Base-by-base conservation (phyloP, 2,888 invertebrate species). In the Orthonychiurus folsomi region DNA sequence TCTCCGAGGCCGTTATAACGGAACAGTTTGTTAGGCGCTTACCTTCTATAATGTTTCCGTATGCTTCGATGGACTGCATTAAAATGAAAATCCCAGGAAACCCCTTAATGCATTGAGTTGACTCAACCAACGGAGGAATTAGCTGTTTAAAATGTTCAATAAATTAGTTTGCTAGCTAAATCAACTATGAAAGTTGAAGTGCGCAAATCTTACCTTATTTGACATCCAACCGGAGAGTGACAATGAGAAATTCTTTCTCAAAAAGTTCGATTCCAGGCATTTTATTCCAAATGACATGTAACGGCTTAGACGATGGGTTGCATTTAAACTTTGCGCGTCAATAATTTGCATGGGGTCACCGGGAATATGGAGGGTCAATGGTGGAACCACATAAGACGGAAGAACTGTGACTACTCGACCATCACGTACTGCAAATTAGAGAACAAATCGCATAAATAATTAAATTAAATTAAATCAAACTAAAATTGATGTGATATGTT, bases 1-100 rank as follows among this genome's bases (percentile, higher is more conserved):
- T 56, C 56, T 56, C 5, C 28, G 56, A 56, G 56, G 56, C 56
- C 56, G 56, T 28, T 56, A 56, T 28, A 56, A 56, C 56, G 27
- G 37, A 28, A 23, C 25, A 37, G 37, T 15, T 9, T 9, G 15
- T 9, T 37, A 37, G 37, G 5, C 15, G 5, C 37, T 37, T 37
- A 37, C 37, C 37, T 15, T 37, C 15, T 15, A 37, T 9, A 37
- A 9, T 37, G 15, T 37, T 37, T 37, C 37, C 37, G 15, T 37
- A 37, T 5, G 5, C 37, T 37, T 37, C 37, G 15, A 37, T 37
- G 37, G 37, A 37, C 15, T 37, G 37, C 37, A 37, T 37, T 9
- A 37, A 15, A 37, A 37, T 15, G 5, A 37, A 37, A 37, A 37
- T 37, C 37, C 37, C 37, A 37, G 37, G 37, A 37, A 9, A 37